Evolutionary conservation across 1,140 invertebrate species (phyloP).

Genomic region (Prorops nasuta): DNA sequence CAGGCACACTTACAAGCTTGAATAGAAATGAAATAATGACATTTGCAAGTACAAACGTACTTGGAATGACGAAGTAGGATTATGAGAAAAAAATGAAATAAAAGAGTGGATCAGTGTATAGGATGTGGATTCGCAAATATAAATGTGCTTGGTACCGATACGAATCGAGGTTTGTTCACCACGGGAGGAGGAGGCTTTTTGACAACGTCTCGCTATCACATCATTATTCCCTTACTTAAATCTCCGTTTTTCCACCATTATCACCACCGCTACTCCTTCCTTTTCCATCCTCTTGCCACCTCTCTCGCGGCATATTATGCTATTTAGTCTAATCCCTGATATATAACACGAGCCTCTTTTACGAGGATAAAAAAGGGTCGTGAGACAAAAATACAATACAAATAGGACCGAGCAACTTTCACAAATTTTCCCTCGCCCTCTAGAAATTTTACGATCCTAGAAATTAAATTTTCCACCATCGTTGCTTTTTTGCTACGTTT

Average conservation of each 20-base stretch:
- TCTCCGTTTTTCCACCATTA: conserved; percentile 41
- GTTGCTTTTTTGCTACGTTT: conserved; percentile 1
- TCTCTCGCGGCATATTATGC: conserved; percentile 38
- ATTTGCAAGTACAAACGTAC: too few species aligned
- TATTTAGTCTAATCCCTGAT: conserved; percentile 58
- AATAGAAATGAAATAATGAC: too few species aligned
- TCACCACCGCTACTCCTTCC: conserved; percentile 40
- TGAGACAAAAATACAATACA: conserved; percentile 41
- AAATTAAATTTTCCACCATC: background rate
- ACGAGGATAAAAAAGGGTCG: conserved; percentile 47
- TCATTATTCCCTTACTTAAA: conserved; percentile 15
- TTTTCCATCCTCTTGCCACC: conserved; percentile 11
- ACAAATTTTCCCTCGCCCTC: conserved; percentile 9
- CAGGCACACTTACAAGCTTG: too few species aligned
- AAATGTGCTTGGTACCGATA: background rate
- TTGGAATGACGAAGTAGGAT: too few species aligned
- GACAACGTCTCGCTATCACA: conserved; percentile 14
- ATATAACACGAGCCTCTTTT: conserved; percentile 53
- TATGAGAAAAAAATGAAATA: too few species aligned
- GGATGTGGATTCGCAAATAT: background rate
- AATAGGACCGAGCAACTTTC: conserved; percentile 21
- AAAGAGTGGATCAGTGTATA: too few species aligned
- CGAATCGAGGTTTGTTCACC: background rate
- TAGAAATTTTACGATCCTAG: too few species aligned
- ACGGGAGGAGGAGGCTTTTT: conserved; percentile 15